Evolutionary conservation across 2,888 invertebrate genomes (phyloP).

Genomic region (Agrochola litura): DNA sequence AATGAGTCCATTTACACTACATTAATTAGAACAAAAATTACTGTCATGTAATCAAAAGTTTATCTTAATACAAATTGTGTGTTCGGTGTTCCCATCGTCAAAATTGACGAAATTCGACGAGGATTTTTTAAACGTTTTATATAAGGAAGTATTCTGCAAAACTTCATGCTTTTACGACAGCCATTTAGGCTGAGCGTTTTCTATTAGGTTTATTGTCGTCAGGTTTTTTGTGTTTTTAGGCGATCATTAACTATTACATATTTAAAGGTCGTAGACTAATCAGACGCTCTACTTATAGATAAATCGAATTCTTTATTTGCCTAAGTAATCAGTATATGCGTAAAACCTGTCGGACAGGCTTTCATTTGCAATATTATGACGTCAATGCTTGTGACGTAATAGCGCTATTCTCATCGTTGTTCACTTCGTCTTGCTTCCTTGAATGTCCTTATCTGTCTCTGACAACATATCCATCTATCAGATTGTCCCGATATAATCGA

Average conservation of each 20-base stretch:
- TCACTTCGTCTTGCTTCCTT: slow-evolving; percentile 18
- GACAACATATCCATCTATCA: slow-evolving; percentile 28
- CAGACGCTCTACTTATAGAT: not conserved
- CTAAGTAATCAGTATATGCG: not conserved
- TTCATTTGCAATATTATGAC: slow-evolving; percentile 8
- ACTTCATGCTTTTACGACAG: not conserved
- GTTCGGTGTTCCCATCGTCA: too few species aligned
- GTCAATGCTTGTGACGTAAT: slow-evolving; percentile 30
- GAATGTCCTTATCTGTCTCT: slow-evolving; percentile 32
- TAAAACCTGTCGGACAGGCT: not conserved
- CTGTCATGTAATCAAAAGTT: not conserved
- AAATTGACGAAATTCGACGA: not conserved
- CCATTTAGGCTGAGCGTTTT: not conserved
- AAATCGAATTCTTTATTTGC: slow-evolving; percentile 6
- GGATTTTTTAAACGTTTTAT: not conserved
- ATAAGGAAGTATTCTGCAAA: not conserved
- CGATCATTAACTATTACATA: too few species aligned
- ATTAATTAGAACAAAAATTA: not conserved
- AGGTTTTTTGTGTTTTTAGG: too few species aligned
- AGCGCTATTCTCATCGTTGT: not conserved
- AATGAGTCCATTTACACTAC: not conserved
- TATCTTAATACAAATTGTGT: not conserved
- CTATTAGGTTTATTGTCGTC: too few species aligned
- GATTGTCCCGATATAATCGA: slow-evolving; percentile 30
- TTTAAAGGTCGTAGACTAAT: not conserved